Evolutionary conservation across 2,113 vertebrate species (phyloP).

Genomic region (Felis chaus): DNA sequence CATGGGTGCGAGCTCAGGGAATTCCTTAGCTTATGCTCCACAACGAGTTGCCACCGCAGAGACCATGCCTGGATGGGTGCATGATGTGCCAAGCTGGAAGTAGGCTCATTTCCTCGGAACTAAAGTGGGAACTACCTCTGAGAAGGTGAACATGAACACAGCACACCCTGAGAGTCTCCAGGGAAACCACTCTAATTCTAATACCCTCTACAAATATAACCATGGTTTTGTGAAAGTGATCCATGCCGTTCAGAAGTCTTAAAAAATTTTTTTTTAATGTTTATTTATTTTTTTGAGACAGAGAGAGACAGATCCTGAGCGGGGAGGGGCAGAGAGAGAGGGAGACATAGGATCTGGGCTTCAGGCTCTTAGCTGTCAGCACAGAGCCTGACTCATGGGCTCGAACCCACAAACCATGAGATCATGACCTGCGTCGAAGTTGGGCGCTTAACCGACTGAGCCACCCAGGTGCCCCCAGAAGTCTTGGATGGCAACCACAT

Average conservation of each 20-base stretch:
- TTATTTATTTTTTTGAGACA: too few species aligned
- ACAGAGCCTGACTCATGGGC: too few species aligned
- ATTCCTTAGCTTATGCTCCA: too few species aligned
- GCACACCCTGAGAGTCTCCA: slow-evolving; percentile 43
- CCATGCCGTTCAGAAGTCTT: slow-evolving; percentile 91
- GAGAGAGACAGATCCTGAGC: too few species aligned
- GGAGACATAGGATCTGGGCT: too few species aligned
- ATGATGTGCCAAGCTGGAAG: slow-evolving; percentile 93
- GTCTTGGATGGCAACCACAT: slow-evolving; percentile 91
- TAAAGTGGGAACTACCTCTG: slow-evolving; percentile 80
- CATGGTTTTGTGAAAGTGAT: slow-evolving; percentile 89
- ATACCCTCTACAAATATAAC: slow-evolving; percentile 85
- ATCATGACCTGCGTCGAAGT: too few species aligned
- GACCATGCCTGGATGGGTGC: slow-evolving; percentile 93
- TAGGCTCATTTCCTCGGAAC: slow-evolving; percentile 94
- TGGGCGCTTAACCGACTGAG: too few species aligned
- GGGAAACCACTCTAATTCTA: slow-evolving; percentile 79
- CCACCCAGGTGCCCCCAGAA: slow-evolving; percentile 81
- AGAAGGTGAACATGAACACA: slow-evolving; percentile 45
- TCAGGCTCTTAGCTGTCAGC: too few species aligned
- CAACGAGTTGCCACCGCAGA: slow-evolving; percentile 93
- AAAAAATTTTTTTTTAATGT: too few species aligned
- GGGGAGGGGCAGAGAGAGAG: too few species aligned
- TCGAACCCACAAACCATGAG: too few species aligned
- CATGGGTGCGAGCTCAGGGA: too few species aligned